Base-by-base conservation (phyloP, 2,113 vertebrate genomes). In the Zonotrichia leucophrys region DNA sequence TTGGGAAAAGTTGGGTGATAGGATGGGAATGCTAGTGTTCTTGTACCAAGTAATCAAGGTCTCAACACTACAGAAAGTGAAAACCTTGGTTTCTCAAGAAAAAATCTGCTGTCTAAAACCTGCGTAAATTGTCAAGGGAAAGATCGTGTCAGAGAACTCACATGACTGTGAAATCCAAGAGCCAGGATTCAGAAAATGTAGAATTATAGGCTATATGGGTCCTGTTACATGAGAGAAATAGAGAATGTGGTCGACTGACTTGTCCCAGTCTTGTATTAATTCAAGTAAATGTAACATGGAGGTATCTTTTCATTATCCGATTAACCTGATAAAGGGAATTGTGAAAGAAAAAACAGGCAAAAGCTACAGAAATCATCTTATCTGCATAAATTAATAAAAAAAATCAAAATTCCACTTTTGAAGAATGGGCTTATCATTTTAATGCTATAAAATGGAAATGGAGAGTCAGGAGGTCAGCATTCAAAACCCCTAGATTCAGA, bases 31-130 rank as follows among this genome's bases (percentile, higher is more conserved):
- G 27, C 30, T 79, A 14, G 52, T 49, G 67, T 31, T 73, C 44
- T 55, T 60, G 67, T 90, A 82, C 94, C 91, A 93, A 88, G 53
- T 73, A 92, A 90, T 67, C 74, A 85, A 90, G 23, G 16, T 85
- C 58, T 94, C 70, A 90, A 47, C n/a, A 66, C 49, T 12, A 86
- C 7, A 72, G 27, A 84, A 95, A 89, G 30, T 21, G 66, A 92
- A 92, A 95, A 49, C 12, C 24, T 41, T 31, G 9, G 9, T 28
- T 89, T 90, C 44, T 90, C 68, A 58, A 37, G 66, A 69, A 95
- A 90, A 69, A 69, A 73, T 68, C 49, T 62, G 19, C 75, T 62
- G 55, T 33, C 52, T 69, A 79, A 66, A 46, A 81, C 37, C 35
- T 64, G 22, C 0, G 0, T 10, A 37, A 92, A 92, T 70, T 92